These are phyloP conservation scores for Drosophila punjabiensis DNA, from an alignment of 1,140 invertebrate genomes.

Conservation along the genomic window DNA sequence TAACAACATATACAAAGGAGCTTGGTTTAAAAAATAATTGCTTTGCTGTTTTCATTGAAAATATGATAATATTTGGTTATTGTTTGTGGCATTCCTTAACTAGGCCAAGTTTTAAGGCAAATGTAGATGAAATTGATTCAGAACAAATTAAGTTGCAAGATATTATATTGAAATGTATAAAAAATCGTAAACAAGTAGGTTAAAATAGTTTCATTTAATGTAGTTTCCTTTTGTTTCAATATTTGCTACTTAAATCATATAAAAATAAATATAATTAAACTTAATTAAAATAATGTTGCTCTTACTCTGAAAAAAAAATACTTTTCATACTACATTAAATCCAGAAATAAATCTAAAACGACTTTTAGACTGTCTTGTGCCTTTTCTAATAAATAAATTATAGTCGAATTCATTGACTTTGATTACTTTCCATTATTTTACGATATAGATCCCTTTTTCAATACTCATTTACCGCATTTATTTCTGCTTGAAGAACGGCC, in stretches of 20 bases:
- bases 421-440: conserved; percentile 13
- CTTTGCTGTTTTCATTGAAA: conserved; percentile 1
- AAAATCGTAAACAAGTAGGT: not conserved
- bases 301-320: not conserved
- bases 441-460: conserved; percentile 18
- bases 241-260: too few species aligned
- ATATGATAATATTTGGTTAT: not conserved
- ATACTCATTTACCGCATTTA: conserved; percentile 27
- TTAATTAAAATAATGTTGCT: too few species aligned
- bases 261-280: not conserved
- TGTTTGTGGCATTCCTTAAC: not conserved
- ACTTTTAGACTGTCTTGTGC: not conserved
- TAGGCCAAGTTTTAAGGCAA: not conserved
- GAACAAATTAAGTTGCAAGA: not conserved
- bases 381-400: conserved; percentile 30
- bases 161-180: not conserved
- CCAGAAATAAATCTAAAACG: too few species aligned
- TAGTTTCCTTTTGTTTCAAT: not conserved
- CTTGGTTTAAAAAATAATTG: conserved; percentile 21
- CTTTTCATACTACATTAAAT: not conserved
- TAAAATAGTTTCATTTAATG: not conserved
- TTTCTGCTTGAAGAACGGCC: conserved; percentile 32
- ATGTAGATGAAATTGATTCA: not conserved
- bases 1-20: conserved; percentile 11
- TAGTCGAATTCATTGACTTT: conserved; percentile 4